These are phyloP conservation scores for Perodicticus potto DNA, from an alignment of 2,797 vertebrate species.

Conservation along the genomic window DNA sequence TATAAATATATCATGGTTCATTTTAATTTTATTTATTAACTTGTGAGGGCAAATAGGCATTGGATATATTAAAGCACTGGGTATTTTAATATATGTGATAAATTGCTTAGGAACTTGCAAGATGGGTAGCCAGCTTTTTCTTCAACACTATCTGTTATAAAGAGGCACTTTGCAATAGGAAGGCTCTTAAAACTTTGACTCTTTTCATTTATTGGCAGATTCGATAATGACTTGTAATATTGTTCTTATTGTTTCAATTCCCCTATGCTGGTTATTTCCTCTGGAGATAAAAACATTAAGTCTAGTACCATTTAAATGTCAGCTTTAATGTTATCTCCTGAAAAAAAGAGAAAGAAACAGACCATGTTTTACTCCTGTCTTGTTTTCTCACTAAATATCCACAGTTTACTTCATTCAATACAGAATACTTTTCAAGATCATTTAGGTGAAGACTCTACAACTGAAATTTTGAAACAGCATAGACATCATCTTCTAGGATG, in stretches of 20 bases:
- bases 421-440: background rate
- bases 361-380: background rate
- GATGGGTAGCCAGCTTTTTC: background rate
- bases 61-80: background rate
- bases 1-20: background rate
- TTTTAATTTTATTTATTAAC: conserved; percentile 22
- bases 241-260: conserved; percentile 27
- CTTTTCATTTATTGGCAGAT: conserved; percentile 3
- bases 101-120: background rate
- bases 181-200: background rate
- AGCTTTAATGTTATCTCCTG: background rate
- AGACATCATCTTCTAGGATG: background rate
- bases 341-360: background rate
- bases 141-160: background rate
- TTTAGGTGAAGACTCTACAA: background rate
- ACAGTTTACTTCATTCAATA: background rate
- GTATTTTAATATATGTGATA: background rate
- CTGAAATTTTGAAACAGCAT: background rate
- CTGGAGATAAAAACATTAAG: conserved; percentile 36
- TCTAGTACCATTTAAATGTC: conserved; percentile 42
- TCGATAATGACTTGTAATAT: background rate
- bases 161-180: background rate
- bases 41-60: background rate
- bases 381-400: conserved; percentile 22
- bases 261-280: background rate